Conservation (phyloP, 2,113 vertebrate genomes). For the Melanostigma gelatinosum region DNA sequence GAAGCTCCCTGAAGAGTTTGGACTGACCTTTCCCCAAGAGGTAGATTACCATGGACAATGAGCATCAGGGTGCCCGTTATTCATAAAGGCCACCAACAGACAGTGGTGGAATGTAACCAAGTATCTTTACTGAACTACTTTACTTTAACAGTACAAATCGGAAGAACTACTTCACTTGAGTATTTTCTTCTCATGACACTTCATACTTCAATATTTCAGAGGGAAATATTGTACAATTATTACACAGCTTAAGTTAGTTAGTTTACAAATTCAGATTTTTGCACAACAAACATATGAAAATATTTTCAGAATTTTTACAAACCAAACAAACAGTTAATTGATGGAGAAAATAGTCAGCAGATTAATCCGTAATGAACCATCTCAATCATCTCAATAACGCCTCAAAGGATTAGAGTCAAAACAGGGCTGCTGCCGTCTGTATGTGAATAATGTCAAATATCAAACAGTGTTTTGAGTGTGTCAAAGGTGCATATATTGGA, state of each 20-base stretch:
- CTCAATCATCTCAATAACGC: too few species aligned
- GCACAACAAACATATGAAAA: not conserved
- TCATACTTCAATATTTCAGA: not conserved
- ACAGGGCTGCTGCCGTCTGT: not conserved
- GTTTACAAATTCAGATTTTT: not conserved
- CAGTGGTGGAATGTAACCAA: too few species aligned
- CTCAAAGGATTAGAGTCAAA: not conserved
- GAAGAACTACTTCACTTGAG: not conserved
- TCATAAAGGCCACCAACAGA: too few species aligned
- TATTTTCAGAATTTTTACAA: not conserved
- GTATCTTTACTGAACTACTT: too few species aligned
- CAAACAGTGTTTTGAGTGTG: not conserved
- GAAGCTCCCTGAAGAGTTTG: conserved; percentile 61
- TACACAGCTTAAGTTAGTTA: not conserved
- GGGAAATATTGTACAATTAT: not conserved
- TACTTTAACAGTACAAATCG: not conserved
- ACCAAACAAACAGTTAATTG: not conserved
- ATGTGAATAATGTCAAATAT: conserved; percentile 6
- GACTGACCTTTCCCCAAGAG: conserved; percentile 49
- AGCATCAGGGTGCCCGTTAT: not conserved
- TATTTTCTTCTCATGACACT: not conserved
- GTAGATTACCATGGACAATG: conserved; percentile 45
- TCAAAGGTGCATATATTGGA: not conserved
- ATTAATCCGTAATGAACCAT: not conserved
- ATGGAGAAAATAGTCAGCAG: not conserved